phyloP scores from a whole-genome alignment of 2,797 vertebrate species.

The Ispidina picta region DNA sequence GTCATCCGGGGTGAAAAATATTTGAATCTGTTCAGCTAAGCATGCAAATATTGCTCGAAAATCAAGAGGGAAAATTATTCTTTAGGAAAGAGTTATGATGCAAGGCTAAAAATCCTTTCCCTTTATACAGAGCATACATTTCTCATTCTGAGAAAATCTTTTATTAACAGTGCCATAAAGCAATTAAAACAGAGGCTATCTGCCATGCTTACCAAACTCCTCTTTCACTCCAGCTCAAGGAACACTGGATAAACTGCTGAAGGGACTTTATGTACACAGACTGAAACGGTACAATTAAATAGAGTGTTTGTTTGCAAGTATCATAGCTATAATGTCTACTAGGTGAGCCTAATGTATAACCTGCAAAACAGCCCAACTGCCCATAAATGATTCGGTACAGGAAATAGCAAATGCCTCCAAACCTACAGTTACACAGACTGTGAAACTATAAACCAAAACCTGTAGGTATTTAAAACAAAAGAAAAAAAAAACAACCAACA shows the following conservation, averaged over 20 bases:
- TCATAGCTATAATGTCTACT: neutral
- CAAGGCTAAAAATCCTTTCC: constrained; percentile 13
- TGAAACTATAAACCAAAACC: neutral
- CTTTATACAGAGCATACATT: neutral
- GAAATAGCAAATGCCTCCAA: neutral
- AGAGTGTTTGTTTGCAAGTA: neutral
- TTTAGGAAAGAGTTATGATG: neutral
- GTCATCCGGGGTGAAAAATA: constrained; percentile 41
- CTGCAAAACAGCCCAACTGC: neutral
- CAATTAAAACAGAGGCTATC: neutral
- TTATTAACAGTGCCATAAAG: constrained; percentile 16
- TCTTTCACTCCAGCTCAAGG: neutral
- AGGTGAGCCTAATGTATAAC: neutral
- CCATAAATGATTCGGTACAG: neutral
- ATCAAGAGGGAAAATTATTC: neutral
- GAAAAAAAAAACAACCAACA: neutral
- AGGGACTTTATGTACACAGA: neutral
- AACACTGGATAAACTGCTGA: neutral
- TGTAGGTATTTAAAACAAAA: neutral
- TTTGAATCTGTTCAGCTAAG: constrained; percentile 42
- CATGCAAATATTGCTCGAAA: constrained; percentile 17
- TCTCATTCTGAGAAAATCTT: neutral
- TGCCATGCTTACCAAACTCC: neutral
- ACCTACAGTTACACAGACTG: neutral
- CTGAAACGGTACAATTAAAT: neutral